These are phyloP conservation scores for Spodoptera litura DNA, from an alignment of 1,140 invertebrate genomes.

Conservation along the genomic window DNA sequence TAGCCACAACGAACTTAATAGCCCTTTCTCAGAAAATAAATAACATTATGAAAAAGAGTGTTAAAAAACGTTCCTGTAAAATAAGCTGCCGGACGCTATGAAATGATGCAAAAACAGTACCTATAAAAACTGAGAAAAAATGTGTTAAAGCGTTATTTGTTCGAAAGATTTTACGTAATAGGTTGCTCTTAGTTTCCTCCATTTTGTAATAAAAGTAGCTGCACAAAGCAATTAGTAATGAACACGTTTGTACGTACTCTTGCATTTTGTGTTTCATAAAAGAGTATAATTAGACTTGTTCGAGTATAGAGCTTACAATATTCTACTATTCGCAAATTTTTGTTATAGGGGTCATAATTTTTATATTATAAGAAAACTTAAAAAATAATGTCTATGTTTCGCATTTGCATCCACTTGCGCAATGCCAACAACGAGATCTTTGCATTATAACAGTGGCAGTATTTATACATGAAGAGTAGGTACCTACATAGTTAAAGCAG, in stretches of 20 bases:
- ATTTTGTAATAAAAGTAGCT: constrained; percentile 19
- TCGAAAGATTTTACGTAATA: constrained; percentile 35
- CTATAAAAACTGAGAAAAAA: background rate
- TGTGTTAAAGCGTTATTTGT: constrained; percentile 11
- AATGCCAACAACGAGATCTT: too few relatives aligned
- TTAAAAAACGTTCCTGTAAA: constrained; percentile 24
- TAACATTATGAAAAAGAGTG: constrained; percentile 20
- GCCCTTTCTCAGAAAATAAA: constrained; percentile 29
- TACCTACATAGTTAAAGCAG: too few relatives aligned
- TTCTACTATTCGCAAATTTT: too few relatives aligned
- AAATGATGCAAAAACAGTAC: constrained; percentile 31
- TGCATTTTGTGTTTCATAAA: too few relatives aligned
- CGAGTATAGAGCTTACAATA: too few relatives aligned
- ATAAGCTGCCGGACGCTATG: constrained; percentile 18
- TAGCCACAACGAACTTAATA: constrained; percentile 21
- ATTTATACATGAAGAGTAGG: too few relatives aligned
- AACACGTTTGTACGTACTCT: background rate
- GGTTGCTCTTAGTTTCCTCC: background rate
- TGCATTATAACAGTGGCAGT: too few relatives aligned
- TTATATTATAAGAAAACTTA: too few relatives aligned
- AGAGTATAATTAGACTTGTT: too few relatives aligned
- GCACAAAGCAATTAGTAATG: constrained; percentile 32
- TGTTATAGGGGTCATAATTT: too few relatives aligned
- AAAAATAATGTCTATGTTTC: too few relatives aligned
- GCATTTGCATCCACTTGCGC: too few relatives aligned